Percentiles rank a stretch among this genome's conserved stretches.
Evolutionary conservation across 64 coral and sea anemone genomes (phyloP).

Genomic region (Porites lutea): DNA sequence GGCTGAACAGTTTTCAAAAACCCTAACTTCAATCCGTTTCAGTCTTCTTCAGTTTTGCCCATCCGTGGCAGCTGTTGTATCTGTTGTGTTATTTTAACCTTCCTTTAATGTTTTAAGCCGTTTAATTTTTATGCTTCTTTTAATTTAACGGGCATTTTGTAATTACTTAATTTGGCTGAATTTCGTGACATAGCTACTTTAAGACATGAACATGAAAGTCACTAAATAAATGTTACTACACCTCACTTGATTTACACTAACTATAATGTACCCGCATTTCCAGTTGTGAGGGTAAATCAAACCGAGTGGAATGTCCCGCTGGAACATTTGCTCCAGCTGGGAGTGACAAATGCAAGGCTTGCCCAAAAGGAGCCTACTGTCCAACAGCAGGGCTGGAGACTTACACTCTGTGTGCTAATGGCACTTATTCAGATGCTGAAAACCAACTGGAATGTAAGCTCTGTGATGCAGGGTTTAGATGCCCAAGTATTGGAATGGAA

Average conservation of each 20-base stretch:
- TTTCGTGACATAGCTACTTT: too few species aligned
- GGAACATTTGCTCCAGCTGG: constrained; percentile 54
- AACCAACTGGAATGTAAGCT: constrained; percentile 11
- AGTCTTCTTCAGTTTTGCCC: too few species aligned
- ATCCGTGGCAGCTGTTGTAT: too few species aligned
- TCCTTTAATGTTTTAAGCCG: too few species aligned
- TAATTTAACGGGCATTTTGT: too few species aligned
- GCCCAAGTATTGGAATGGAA: constrained; percentile 28
- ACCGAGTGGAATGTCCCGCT: constrained; percentile 16
- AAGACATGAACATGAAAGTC: too few species aligned
- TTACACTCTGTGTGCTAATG: constrained; percentile 70
- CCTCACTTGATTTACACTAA: neutral
- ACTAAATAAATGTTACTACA: too few species aligned
- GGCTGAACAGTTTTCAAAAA: too few species aligned
- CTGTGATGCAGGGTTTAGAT: constrained; percentile 44
- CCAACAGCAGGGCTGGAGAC: constrained; percentile 40
- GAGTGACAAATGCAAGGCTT: constrained; percentile 48
- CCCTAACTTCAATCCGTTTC: too few species aligned
- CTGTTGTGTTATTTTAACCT: too few species aligned
- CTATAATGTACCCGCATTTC: neutral
- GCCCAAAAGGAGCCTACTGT: constrained; percentile 63
- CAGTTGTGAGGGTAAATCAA: constrained; percentile 37
- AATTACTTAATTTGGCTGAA: too few species aligned
- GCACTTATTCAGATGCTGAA: constrained; percentile 32
- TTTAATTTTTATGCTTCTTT: too few species aligned